These are phyloP conservation scores for Mesaphorura yosii DNA, from an alignment of 1,140 invertebrate species.

Conservation along the genomic window DNA sequence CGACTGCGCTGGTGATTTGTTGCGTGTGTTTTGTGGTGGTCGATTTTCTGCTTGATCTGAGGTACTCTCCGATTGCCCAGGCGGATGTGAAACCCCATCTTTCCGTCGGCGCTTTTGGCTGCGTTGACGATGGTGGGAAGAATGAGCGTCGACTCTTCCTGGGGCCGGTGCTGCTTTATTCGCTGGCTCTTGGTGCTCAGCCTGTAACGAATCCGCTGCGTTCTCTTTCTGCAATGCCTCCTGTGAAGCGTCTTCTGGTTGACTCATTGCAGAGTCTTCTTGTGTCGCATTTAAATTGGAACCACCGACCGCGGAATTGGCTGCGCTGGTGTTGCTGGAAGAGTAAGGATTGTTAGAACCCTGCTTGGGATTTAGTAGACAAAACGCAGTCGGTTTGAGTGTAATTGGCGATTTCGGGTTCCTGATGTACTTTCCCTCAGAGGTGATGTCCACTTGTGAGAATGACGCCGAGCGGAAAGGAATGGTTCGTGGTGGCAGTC, in stretches of 20 bases:
- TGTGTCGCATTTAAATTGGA: too few species aligned
- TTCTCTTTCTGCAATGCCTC: too few species aligned
- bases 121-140: background rate
- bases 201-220: too few species aligned
- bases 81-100: too few species aligned
- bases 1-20: background rate
- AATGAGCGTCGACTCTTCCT: background rate
- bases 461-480: slow-evolving; percentile 69
- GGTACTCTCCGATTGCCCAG: too few species aligned
- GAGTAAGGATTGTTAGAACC: background rate
- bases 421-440: slow-evolving; percentile 37
- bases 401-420: slow-evolving; percentile 24
- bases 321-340: background rate
- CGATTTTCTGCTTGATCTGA: background rate
- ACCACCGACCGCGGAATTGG: background rate
- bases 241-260: too few species aligned
- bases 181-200: too few species aligned
- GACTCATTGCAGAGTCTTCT: too few species aligned
- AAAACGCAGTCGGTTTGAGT: slow-evolving; percentile 29
- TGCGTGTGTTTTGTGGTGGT: background rate
- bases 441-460: slow-evolving; percentile 60
- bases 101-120: background rate
- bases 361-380: slow-evolving; percentile 23
- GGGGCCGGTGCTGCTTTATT: too few species aligned
- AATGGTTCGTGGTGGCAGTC: slow-evolving; percentile 11